These are phyloP conservation scores for Drosophila varians DNA, from an alignment of 1,140 invertebrate species.

Conservation along the genomic window DNA sequence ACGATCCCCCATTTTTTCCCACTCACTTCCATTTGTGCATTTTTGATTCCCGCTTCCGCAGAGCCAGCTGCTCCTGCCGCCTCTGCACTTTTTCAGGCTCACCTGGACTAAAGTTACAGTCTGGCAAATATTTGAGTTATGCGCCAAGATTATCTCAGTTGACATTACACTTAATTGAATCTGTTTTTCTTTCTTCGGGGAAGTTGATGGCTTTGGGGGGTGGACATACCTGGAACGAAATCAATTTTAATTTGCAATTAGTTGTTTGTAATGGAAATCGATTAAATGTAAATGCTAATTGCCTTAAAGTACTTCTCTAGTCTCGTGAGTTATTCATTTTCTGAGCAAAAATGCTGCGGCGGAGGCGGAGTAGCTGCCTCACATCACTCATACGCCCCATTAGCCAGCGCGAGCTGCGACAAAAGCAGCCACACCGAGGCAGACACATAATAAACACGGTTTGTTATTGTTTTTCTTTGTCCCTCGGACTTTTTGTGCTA, in stretches of 20 bases:
- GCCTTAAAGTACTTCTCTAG: conserved; percentile 23
- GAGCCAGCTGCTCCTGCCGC: not conserved
- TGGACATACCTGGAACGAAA: conserved; percentile 59
- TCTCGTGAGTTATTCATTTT: too few species aligned
- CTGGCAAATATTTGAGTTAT: conserved; percentile 56
- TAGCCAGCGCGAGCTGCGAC: conserved; percentile 45
- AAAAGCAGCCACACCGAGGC: conserved; percentile 8
- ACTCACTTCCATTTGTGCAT: conserved; percentile 25
- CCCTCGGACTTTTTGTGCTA: not conserved
- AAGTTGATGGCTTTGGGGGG: not conserved
- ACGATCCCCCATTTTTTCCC: conserved; percentile 1
- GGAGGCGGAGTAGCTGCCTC: too few species aligned
- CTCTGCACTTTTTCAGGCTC: conserved; percentile 13
- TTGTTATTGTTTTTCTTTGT: conserved; percentile 42
- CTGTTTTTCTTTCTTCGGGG: conserved; percentile 3
- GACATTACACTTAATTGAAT: conserved; percentile 21
- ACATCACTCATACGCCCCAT: conserved; percentile 70
- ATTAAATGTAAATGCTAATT: conserved; percentile 2
- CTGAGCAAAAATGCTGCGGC: conserved; percentile 58
- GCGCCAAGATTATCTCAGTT: conserved; percentile 27
- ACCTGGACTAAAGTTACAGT: conserved; percentile 24
- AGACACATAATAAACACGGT: conserved; percentile 67
- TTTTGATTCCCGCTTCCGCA: conserved; percentile 59
- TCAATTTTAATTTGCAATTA: not conserved
- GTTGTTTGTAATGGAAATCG: too few species aligned